Conservation (phyloP, 2,797 vertebrate genomes). For the Chloroceryle inda region DNA sequence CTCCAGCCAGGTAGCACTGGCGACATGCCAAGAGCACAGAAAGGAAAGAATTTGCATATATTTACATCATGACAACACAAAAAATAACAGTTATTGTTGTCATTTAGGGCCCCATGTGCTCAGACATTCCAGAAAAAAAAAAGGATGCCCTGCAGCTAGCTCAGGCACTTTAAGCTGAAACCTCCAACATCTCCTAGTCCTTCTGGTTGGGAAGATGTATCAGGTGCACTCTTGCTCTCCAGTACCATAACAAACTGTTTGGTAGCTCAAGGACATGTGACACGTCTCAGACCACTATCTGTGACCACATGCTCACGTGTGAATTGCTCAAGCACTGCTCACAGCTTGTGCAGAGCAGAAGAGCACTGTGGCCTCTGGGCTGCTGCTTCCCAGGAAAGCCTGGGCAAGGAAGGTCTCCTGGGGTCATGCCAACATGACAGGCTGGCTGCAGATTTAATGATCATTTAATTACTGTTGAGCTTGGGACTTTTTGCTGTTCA, state of each 20-base stretch:
- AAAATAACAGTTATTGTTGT: neutral
- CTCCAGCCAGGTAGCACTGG: neutral
- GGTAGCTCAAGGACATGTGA: accelerated
- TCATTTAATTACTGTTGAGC: neutral
- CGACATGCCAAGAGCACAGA: neutral
- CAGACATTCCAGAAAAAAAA: too few relatives aligned
- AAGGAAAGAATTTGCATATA: neutral
- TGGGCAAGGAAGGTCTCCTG: neutral
- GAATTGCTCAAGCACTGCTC: neutral
- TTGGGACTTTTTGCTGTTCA: neutral
- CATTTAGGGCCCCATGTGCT: neutral
- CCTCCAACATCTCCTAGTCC: neutral
- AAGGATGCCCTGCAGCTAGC: neutral
- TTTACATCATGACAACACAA: neutral
- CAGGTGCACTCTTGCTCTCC: neutral
- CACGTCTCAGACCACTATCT: neutral
- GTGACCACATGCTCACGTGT: neutral
- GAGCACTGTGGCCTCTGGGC: neutral
- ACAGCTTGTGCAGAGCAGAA: accelerated
- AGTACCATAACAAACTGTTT: neutral
- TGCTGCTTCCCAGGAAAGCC: neutral
- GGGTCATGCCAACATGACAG: neutral
- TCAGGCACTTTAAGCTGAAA: neutral
- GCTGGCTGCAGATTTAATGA: neutral
- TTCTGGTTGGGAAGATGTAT: neutral